Percentiles rank a stretch among this genome's conserved stretches.
Evolutionary conservation across 1,140 invertebrate genomes (phyloP).

Genomic region (Meloidogyne floridensis): DNA sequence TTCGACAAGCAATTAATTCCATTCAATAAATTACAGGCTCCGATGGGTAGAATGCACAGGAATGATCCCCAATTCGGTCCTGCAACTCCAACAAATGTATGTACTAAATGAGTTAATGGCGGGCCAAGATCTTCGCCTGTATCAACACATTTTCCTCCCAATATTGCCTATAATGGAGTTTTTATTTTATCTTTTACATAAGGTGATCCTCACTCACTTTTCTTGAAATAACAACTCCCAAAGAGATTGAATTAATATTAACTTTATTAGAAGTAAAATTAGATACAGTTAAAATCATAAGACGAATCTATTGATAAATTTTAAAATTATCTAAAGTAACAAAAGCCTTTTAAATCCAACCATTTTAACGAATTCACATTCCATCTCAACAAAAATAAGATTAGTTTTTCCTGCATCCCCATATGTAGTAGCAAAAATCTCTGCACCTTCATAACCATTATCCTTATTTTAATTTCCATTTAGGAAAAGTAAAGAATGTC

Average conservation of each 20-base stretch:
- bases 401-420: slow-evolving; percentile 12
- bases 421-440: slow-evolving; percentile 35
- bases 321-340: neutral
- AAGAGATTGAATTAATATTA: slow-evolving; percentile 44
- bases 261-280: slow-evolving; percentile 45
- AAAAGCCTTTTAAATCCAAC: neutral
- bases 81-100: slow-evolving; percentile 30
- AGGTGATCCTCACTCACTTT: slow-evolving; percentile 21
- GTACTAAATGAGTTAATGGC: slow-evolving; percentile 24
- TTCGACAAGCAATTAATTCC: slow-evolving; percentile 17
- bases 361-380: slow-evolving; percentile 29
- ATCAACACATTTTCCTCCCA: slow-evolving; percentile 47
- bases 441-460: slow-evolving; percentile 26
- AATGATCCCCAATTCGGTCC: slow-evolving; percentile 18
- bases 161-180: slow-evolving; percentile 32
- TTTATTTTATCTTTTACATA: slow-evolving; percentile 8
- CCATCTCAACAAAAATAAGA: slow-evolving; percentile 17
- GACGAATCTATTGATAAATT: slow-evolving; percentile 36
- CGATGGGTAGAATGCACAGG: neutral
- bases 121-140: slow-evolving; percentile 5
- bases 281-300: slow-evolving; percentile 43
- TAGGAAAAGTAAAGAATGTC: no score
- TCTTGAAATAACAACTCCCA: slow-evolving; percentile 42
- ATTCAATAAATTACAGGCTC: slow-evolving; percentile 27
- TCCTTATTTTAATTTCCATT: no score